Evolutionary conservation across 2,113 vertebrate species (phyloP).

Genomic region (Sturnira hondurensis): DNA sequence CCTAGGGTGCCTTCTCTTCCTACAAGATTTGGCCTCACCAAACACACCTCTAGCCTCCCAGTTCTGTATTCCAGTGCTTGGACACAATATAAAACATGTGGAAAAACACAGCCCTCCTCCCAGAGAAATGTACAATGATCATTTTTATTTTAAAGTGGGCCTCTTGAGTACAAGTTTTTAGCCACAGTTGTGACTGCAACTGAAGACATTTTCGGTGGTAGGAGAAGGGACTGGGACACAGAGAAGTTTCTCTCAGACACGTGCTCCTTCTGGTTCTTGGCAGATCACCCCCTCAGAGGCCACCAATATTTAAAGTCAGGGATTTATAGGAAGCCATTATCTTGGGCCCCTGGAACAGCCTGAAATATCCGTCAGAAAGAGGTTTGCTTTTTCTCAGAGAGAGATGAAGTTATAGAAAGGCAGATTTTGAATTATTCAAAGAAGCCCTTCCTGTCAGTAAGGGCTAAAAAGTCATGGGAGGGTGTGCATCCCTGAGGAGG

Average conservation of each 20-base stretch:
- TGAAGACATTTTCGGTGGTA: background rate
- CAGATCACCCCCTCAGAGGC: background rate
- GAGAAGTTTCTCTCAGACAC: background rate
- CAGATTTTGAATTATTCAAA: background rate
- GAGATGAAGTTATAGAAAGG: background rate
- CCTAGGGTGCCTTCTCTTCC: background rate
- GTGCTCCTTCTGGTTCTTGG: background rate
- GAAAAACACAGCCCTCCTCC: background rate
- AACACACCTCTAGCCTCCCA: background rate
- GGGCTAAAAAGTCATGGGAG: background rate
- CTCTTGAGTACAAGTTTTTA: background rate
- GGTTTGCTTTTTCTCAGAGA: background rate
- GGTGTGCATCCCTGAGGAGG: too few species aligned
- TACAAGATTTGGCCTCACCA: background rate
- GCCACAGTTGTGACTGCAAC: background rate
- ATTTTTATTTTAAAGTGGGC: background rate
- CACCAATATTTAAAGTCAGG: background rate
- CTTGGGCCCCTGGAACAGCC: background rate
- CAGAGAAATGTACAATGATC: background rate
- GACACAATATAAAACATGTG: background rate
- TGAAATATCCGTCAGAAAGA: background rate
- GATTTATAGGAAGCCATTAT: background rate
- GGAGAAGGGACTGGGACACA: background rate
- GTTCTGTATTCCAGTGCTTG: background rate
- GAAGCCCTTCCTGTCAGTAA: background rate